phyloP scores from a whole-genome alignment of 2,797 vertebrate genomes.

The Sebastes minor region DNA sequence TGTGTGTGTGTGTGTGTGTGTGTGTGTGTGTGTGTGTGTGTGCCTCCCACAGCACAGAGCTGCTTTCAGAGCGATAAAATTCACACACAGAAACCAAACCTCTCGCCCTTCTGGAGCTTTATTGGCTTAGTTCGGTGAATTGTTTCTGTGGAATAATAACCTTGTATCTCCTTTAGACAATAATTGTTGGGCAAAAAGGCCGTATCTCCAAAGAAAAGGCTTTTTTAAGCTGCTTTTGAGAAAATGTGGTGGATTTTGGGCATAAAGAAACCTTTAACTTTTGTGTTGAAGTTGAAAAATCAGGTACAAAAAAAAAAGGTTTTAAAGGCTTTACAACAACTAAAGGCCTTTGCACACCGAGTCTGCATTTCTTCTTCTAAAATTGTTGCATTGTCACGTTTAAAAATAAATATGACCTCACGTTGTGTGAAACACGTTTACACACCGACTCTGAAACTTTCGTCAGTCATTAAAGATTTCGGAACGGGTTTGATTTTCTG shows the following conservation, averaged over 20 bases:
- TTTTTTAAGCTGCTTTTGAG: not conserved
- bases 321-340: not conserved
- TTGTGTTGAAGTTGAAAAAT: not conserved
- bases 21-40: not conserved
- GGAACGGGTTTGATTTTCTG: no score
- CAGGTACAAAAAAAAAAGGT: not conserved
- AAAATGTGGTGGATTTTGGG: not conserved
- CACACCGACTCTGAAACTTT: no score
- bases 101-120: constrained; percentile 20
- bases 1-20: constrained; percentile 8
- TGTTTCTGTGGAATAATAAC: constrained; percentile 39
- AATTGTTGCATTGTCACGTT: no score
- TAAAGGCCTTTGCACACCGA: no score
- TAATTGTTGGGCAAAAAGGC: not conserved
- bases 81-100: constrained; percentile 40
- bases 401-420: no score
- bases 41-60: constrained; percentile 41
- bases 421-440: no score
- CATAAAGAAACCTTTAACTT: not conserved
- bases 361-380: no score
- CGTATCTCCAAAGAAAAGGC: not conserved
- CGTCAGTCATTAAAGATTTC: no score
- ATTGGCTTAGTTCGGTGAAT: constrained; percentile 47
- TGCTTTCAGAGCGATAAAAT: constrained; percentile 58
- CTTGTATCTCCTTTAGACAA: constrained; percentile 19